Conservation (phyloP, 2,113 vertebrate genomes). For the Vidua macroura region DNA sequence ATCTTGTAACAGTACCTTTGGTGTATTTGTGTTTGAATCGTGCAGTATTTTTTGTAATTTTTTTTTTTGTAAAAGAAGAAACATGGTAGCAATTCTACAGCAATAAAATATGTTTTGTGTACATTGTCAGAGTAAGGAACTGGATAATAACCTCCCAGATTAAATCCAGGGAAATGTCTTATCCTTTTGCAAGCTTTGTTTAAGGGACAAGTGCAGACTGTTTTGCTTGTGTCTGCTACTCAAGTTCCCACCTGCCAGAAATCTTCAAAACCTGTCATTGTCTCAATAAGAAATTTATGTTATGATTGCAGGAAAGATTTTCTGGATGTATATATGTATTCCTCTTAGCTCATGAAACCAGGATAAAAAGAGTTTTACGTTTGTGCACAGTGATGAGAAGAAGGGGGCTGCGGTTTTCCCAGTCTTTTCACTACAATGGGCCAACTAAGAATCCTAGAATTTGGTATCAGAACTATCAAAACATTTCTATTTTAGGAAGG, state of each 20-base stretch:
- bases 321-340: neutral
- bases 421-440: neutral
- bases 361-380: neutral
- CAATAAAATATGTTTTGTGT: neutral
- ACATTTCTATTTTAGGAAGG: neutral
- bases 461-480: neutral
- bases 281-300: neutral
- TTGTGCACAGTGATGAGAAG: neutral
- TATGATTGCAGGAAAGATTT: neutral
- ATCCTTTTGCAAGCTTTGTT: neutral
- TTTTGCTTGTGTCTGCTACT: neutral
- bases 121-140: neutral
- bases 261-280: neutral
- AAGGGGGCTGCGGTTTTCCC: neutral
- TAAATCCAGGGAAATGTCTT: neutral
- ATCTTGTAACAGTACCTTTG: neutral
- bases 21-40: neutral
- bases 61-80: neutral
- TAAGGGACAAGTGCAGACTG: neutral
- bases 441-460: neutral
- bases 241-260: neutral
- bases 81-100: neutral
- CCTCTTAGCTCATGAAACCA: neutral
- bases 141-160: neutral
- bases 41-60: neutral